phyloP scores from a whole-genome alignment of 2,888 invertebrate species.

The Amphipoea oculea region DNA sequence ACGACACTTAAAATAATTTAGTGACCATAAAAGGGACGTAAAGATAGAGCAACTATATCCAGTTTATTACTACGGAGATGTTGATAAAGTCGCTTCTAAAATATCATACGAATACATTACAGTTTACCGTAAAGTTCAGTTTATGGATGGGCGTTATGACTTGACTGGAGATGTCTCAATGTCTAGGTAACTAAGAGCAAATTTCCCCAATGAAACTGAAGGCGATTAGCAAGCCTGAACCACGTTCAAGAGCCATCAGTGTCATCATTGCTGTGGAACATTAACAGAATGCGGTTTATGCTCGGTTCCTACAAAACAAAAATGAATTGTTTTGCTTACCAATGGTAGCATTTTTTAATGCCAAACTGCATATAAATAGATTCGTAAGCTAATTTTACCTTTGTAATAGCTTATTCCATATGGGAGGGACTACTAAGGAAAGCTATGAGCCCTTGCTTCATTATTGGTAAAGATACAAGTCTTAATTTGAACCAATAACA shows the following conservation, averaged over 20 bases:
- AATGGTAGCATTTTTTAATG: too few species aligned
- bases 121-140: conserved; percentile 11
- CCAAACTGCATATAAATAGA: too few species aligned
- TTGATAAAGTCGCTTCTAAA: conserved; percentile 41
- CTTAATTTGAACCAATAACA: too few species aligned
- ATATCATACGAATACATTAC: conserved; percentile 37
- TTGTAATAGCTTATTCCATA: too few species aligned
- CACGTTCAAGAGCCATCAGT: not conserved
- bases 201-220: not conserved
- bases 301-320: too few species aligned
- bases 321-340: too few species aligned
- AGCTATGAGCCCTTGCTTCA: too few species aligned
- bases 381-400: too few species aligned
- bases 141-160: conserved; percentile 5
- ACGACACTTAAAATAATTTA: conserved; percentile 51
- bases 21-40: conserved; percentile 43
- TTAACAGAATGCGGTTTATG: not conserved
- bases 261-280: not conserved
- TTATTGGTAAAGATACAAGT: too few species aligned
- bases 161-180: conserved; percentile 7
- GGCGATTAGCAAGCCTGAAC: not conserved
- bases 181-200: not conserved
- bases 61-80: conserved; percentile 44
- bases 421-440: too few species aligned
- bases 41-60: conserved; percentile 56